These are phyloP conservation scores for Mallateleia sp. DNA, from an alignment of 2,888 invertebrate species.

Conservation along the genomic window DNA sequence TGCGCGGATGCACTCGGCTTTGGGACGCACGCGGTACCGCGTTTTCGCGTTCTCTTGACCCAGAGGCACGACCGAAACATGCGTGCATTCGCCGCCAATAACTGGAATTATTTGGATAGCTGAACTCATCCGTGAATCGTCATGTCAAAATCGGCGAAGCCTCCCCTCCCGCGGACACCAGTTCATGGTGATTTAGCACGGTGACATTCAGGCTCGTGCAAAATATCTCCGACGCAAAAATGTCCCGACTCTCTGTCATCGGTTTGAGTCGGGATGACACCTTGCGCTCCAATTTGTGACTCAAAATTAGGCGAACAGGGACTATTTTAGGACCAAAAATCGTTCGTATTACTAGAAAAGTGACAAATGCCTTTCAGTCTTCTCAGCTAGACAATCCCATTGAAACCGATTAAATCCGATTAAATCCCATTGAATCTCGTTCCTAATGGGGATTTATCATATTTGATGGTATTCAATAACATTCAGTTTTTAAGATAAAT, in stretches of 20 bases:
- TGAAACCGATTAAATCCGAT: too few relatives aligned
- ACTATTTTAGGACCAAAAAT: not conserved
- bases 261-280: conserved; percentile 3
- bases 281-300: conserved; percentile 24
- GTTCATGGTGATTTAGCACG: not conserved
- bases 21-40: conserved; percentile 74
- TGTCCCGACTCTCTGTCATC: conserved; percentile 7
- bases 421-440: too few relatives aligned
- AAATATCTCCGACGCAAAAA: not conserved
- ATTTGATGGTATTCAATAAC: too few relatives aligned
- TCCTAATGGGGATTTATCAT: too few relatives aligned
- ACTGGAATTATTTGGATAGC: not conserved
- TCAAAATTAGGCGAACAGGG: conserved; percentile 28
- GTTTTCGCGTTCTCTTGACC: conserved; percentile 15
- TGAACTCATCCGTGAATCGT: not conserved
- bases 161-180: not conserved
- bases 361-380: too few relatives aligned
- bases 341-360: too few relatives aligned
- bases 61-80: not conserved
- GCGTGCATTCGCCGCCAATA: not conserved
- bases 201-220: not conserved
- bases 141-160: not conserved
- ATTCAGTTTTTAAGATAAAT: too few relatives aligned
- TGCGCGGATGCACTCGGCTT: conserved; percentile 88
- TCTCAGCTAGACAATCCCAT: too few relatives aligned